Percentiles rank a stretch among this genome's conserved stretches.
phyloP scores from a whole-genome alignment of 2,888 invertebrate genomes.

The Melanotus villosus region DNA sequence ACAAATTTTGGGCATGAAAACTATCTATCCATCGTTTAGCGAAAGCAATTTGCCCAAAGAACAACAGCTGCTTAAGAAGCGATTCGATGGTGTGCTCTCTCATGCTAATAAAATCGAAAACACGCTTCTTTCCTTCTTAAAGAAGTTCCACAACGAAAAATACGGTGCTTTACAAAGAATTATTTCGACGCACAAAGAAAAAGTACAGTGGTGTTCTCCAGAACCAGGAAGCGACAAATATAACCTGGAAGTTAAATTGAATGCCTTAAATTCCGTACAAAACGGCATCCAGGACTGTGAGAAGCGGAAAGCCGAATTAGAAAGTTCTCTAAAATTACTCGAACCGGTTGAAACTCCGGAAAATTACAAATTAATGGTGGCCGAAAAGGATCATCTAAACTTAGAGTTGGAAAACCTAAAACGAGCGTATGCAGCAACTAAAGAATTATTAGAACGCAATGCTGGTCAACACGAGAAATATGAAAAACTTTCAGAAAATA shows the following conservation, averaged over 20 bases:
- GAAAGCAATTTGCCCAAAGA: conserved; percentile 87
- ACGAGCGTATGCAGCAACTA: conserved; percentile 78
- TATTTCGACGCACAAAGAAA: conserved; percentile 86
- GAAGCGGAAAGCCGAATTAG: conserved; percentile 76
- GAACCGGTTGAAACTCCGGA: conserved; percentile 82
- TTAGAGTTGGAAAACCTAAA: conserved; percentile 81
- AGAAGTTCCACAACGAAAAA: conserved; percentile 90
- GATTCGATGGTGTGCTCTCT: conserved; percentile 82
- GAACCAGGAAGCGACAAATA: conserved; percentile 92
- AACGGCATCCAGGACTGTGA: conserved; percentile 81
- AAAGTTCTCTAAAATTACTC: conserved; percentile 80
- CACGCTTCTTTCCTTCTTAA: conserved; percentile 84
- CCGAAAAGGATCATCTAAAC: conserved; percentile 79
- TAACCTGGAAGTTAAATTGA: conserved; percentile 91
- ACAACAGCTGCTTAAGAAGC: conserved; percentile 85
- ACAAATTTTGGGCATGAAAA: conserved; percentile 79
- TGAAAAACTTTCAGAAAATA: conserved; percentile 81
- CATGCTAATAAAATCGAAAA: conserved; percentile 89
- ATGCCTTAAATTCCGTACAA: conserved; percentile 83
- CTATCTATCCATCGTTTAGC: conserved; percentile 83
- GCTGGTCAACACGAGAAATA: conserved; percentile 86
- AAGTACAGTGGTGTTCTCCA: conserved; percentile 92
- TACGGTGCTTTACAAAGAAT: conserved; percentile 85
- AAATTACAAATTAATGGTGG: conserved; percentile 76
- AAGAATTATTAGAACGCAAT: conserved; percentile 77